phyloP scores from a whole-genome alignment of 1,140 invertebrate genomes.

The Dryas iulia region DNA sequence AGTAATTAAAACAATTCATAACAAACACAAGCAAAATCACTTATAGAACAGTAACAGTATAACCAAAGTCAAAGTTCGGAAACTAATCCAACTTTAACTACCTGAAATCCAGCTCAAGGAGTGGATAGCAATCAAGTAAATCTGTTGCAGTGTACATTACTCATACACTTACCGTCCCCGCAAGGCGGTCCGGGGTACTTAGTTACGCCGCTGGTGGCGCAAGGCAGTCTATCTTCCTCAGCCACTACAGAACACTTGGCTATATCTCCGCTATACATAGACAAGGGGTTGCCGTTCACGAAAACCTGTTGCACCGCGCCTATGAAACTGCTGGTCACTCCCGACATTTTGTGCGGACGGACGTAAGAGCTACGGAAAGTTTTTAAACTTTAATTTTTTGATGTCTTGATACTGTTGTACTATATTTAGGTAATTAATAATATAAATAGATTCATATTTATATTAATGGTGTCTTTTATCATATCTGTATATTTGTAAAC shows the following conservation, averaged over 20 bases:
- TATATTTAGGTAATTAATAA: background rate
- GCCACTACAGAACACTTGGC: slow-evolving; percentile 68
- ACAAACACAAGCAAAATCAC: background rate
- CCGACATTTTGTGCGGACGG: slow-evolving; percentile 86
- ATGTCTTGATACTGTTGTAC: background rate
- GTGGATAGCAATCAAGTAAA: slow-evolving; percentile 12
- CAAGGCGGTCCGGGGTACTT: slow-evolving; percentile 74
- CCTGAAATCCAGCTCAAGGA: background rate
- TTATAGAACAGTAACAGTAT: background rate
- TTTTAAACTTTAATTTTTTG: slow-evolving; percentile 12
- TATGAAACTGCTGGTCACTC: slow-evolving; percentile 87
- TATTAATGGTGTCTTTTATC: too few relatives aligned
- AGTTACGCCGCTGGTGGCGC: slow-evolving; percentile 72
- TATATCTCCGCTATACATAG: slow-evolving; percentile 62
- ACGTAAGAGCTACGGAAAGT: slow-evolving; percentile 82
- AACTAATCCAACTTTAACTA: slow-evolving; percentile 3
- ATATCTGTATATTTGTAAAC: too few relatives aligned
- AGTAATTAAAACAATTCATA: too few relatives aligned
- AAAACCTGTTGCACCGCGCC: slow-evolving; percentile 92
- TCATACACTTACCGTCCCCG: slow-evolving; percentile 59
- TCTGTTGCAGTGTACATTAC: background rate
- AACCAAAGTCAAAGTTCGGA: background rate
- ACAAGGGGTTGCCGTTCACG: slow-evolving; percentile 86
- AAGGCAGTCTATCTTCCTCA: slow-evolving; percentile 72
- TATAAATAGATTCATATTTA: background rate